phyloP scores from a whole-genome alignment of 2,888 invertebrate genomes.

The Argyresthia goedartella region DNA sequence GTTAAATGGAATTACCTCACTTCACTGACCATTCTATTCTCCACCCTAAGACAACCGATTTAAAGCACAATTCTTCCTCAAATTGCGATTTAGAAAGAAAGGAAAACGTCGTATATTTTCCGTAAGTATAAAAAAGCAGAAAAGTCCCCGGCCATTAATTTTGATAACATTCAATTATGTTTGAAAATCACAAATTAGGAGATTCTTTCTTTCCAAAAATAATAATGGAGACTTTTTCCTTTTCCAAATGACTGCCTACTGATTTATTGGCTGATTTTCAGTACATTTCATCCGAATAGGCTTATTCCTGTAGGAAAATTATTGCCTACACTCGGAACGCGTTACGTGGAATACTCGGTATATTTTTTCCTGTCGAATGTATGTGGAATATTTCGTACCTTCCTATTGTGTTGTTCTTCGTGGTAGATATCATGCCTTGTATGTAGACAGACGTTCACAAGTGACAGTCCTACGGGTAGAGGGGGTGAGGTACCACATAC shows the following conservation, averaged over 20 bases:
- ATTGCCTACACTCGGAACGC: too few relatives aligned
- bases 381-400: too few relatives aligned
- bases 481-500: too few relatives aligned
- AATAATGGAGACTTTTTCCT: not conserved
- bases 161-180: conserved; percentile 44
- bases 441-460: too few relatives aligned
- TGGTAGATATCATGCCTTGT: too few relatives aligned
- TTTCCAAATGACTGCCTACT: not conserved
- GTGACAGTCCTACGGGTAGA: too few relatives aligned
- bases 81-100: conserved; percentile 14
- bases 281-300: not conserved
- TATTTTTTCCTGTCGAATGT: too few relatives aligned
- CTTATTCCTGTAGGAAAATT: not conserved
- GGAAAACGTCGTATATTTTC: conserved; percentile 10
- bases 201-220: not conserved
- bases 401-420: too few relatives aligned
- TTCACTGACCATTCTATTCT: conserved; percentile 13
- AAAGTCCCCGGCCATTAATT: conserved; percentile 30
- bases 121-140: conserved; percentile 24
- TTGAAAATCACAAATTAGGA: conserved; percentile 37
- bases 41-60: conserved; percentile 9
- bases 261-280: not conserved
- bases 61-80: conserved; percentile 17
- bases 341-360: too few relatives aligned
- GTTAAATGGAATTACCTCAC: conserved; percentile 27